These are phyloP conservation scores for Tachystola acroxantha DNA, from an alignment of 2,888 invertebrate genomes.

Conservation along the genomic window DNA sequence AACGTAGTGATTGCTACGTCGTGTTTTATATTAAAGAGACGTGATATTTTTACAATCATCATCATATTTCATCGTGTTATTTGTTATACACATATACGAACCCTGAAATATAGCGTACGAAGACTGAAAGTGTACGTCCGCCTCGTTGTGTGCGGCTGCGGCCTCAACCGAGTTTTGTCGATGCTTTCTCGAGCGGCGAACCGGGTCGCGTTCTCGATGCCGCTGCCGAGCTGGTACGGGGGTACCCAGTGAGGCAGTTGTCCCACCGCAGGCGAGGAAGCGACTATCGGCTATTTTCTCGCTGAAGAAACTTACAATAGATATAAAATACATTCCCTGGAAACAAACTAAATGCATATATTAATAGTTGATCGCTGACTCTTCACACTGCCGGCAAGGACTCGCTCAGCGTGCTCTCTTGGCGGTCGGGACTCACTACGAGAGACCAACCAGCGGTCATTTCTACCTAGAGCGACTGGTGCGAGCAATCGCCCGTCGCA, in stretches of 20 bases:
- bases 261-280: constrained; percentile 18
- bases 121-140: constrained; percentile 67
- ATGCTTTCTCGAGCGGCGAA: constrained; percentile 76
- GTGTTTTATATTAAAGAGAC: neutral
- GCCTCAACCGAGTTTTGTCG: constrained; percentile 78
- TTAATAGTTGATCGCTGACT: too few relatives aligned
- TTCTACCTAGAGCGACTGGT: too few relatives aligned
- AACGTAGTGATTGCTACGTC: too few relatives aligned
- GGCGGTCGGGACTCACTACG: too few relatives aligned
- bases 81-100: constrained; percentile 2
- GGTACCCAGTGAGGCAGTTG: constrained; percentile 6
- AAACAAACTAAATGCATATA: too few relatives aligned
- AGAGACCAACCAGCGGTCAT: too few relatives aligned
- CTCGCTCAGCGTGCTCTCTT: too few relatives aligned
- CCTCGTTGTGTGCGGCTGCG: constrained; percentile 50
- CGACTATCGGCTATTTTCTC: too few relatives aligned
- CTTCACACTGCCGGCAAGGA: too few relatives aligned
- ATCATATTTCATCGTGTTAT: neutral
- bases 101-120: constrained; percentile 15
- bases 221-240: constrained; percentile 41
- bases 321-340: too few relatives aligned
- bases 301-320: too few relatives aligned
- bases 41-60: neutral
- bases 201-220: constrained; percentile 76
- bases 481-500: too few relatives aligned